Evolutionary conservation across 2,888 invertebrate genomes (phyloP), one percentile per base, ranked within the genome.

Genomic region (Clepsis dumicolana): DNA sequence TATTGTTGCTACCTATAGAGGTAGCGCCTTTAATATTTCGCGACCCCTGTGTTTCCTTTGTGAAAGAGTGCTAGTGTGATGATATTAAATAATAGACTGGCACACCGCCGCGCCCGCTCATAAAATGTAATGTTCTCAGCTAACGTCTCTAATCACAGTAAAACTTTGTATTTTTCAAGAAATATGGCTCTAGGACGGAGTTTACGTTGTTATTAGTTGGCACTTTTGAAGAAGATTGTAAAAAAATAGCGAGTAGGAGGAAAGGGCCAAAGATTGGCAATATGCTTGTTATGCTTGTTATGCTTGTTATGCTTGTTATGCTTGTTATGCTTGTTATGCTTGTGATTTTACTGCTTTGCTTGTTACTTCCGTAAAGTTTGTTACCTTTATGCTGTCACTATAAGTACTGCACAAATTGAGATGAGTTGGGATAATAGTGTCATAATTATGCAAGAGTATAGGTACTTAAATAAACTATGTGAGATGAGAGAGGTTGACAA

Each of bases 1-100:
- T 63, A 35, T 72, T 68, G 70, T 74, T 70, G 70, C 63, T 70
- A 72, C 72, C 64, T 50, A 56, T 21, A 16, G n/a, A 29, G 38
- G 64, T 69, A 35, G 48, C 65, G 66, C 53, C 53, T 70, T 72
- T 72, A 71, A 72, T 72, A 75, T 73, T 72, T 71, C n/a, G 48
- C 35, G 67, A 66, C 53, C 62, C 61, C 18, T 63, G 25, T 53
- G 38, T 65, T 57, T 63, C 61, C 71, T 71, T 72, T 73, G 70
- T 70, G 61, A 69, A 38, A 41, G 68, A 25, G 53, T 59, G 56
- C 32, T 64, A 50, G 68, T 62, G 67, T 41, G 67, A 68, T 66
- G 69, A 73, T 66, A 71, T 72, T 65, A 71, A 71, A 70, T 74
- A 64, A 64, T 68, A 59, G 41, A 64, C 35, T n/a, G 27, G 38